Evolutionary conservation across 1,140 invertebrate species (phyloP).

Genomic region (Drosophila kanapiae): DNA sequence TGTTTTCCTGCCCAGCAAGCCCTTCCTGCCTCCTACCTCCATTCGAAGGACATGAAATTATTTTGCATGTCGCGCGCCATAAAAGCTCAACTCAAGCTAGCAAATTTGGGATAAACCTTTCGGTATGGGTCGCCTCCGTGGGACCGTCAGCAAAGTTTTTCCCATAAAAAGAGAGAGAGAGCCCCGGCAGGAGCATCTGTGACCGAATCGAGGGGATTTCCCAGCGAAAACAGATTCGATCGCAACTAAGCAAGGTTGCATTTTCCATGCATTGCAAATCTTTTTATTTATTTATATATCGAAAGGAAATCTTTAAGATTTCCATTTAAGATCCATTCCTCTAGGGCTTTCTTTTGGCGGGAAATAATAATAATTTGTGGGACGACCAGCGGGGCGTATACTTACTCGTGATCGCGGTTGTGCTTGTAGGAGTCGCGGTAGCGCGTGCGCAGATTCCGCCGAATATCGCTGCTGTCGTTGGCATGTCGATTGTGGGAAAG

Average conservation of each 20-base stretch:
- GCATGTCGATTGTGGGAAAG: constrained; percentile 89
- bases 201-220: constrained; percentile 11
- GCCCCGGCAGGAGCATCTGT: constrained; percentile 6
- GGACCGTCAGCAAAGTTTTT: constrained; percentile 19
- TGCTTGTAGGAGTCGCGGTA: constrained; percentile 90
- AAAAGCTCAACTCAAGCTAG: constrained; percentile 63
- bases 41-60: constrained; percentile 59
- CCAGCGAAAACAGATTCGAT: background rate
- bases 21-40: background rate
- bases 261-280: background rate
- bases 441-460: constrained; percentile 90
- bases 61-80: constrained; percentile 70
- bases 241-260: background rate
- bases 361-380: no score
- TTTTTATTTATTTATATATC: no score
- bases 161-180: constrained; percentile 7
- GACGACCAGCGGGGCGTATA: no score
- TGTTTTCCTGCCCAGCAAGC: constrained; percentile 21
- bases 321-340: no score
- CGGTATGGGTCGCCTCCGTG: no score
- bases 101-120: constrained; percentile 70
- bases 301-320: no score
- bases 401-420: constrained; percentile 93
- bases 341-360: background rate
- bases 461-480: constrained; percentile 91